phyloP scores from a whole-genome alignment of 2,113 vertebrate genomes.

The Pogona vitticeps region DNA sequence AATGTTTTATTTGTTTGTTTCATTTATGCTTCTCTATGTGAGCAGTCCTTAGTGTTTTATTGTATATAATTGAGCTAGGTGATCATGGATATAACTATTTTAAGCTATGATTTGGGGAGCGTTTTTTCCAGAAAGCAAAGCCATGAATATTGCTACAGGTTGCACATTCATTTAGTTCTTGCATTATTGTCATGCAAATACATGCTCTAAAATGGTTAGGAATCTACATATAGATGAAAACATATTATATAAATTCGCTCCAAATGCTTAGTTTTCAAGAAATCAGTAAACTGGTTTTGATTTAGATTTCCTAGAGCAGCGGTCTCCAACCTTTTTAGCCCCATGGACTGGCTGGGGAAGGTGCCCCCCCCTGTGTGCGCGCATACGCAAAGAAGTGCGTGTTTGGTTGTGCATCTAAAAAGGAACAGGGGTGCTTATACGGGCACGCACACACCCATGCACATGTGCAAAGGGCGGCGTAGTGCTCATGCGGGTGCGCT shows the following conservation, averaged over 20 bases:
- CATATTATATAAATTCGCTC: not conserved
- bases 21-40: not conserved
- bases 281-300: not conserved
- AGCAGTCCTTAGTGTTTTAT: not conserved
- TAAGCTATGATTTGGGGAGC: not conserved
- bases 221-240: not conserved
- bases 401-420: no score
- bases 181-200: not conserved
- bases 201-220: not conserved
- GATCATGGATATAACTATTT: not conserved
- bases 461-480: no score
- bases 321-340: no score
- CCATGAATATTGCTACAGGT: not conserved
- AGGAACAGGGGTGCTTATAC: no score
- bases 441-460: no score
- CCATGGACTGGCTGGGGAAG: no score
- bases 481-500: no score
- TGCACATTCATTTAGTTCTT: not conserved
- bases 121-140: not conserved
- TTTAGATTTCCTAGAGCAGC: not conserved
- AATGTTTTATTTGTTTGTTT: not conserved
- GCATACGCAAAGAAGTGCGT: no score
- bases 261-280: not conserved
- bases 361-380: no score
- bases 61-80: not conserved